phyloP scores from a whole-genome alignment of 2,113 vertebrate genomes.

The Danionella cerebrum region DNA sequence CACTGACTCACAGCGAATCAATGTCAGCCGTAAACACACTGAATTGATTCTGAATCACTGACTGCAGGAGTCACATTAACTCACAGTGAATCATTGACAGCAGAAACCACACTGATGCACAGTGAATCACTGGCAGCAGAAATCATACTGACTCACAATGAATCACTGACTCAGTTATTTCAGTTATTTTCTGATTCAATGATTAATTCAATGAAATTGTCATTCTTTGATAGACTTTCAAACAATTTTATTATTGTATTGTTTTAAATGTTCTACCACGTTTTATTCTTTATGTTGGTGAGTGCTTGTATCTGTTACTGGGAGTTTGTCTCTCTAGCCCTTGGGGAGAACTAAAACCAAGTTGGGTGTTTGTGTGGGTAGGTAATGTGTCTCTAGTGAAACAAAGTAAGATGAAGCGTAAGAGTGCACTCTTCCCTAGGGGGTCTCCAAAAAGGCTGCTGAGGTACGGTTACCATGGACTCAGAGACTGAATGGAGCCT shows the following conservation, averaged over 20 bases:
- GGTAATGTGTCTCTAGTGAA: slow-evolving; percentile 11
- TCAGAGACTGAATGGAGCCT: not conserved
- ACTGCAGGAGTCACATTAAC: too few relatives aligned
- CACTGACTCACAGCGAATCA: too few relatives aligned
- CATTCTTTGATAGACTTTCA: not conserved
- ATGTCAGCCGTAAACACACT: too few relatives aligned
- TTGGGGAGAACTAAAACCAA: not conserved
- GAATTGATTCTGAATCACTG: too few relatives aligned
- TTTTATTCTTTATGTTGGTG: too few relatives aligned
- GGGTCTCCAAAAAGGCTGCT: not conserved
- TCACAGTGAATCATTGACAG: too few relatives aligned
- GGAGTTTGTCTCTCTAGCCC: slow-evolving; percentile 4
- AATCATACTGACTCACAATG: not conserved
- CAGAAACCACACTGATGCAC: too few relatives aligned
- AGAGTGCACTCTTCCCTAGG: not conserved
- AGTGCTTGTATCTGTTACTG: slow-evolving; percentile 1
- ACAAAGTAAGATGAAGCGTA: slow-evolving; percentile 28
- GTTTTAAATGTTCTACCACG: too few relatives aligned
- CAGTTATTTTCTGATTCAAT: not conserved
- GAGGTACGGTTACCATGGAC: slow-evolving; percentile 12
- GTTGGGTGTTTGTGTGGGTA: slow-evolving; percentile 8
- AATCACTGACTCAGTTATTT: not conserved
- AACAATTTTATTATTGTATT: not conserved
- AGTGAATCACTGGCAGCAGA: too few relatives aligned
- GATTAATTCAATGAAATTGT: not conserved